Percentiles rank a stretch among this genome's conserved stretches.
Evolutionary conservation across 2,888 invertebrate species (phyloP).

Genomic region (Pristionchus arcanus): DNA sequence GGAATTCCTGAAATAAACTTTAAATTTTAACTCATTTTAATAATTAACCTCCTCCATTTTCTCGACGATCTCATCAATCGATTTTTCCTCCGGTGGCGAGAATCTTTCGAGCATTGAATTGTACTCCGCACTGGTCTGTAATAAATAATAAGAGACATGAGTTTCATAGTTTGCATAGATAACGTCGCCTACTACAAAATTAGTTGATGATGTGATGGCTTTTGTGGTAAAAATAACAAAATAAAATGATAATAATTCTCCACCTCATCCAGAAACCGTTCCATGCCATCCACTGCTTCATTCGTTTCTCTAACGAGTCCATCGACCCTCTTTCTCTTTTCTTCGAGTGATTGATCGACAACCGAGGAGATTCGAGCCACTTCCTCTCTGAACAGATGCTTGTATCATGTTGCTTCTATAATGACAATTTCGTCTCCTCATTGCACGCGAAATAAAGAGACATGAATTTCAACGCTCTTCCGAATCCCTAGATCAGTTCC

Average conservation of each 20-base stretch:
- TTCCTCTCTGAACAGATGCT: slow-evolving; percentile 51
- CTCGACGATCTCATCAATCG: slow-evolving; percentile 54
- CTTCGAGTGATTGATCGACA: slow-evolving; percentile 4
- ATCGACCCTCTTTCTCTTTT: slow-evolving; percentile 18
- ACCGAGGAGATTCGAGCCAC: slow-evolving; percentile 16
- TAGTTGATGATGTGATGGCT: no score
- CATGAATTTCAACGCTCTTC: background rate
- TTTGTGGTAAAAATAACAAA: background rate
- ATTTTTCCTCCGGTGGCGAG: slow-evolving; percentile 55
- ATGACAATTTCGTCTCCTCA: no score
- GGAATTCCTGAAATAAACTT: slow-evolving; percentile 26
- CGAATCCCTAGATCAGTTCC: background rate
- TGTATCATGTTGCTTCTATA: no score
- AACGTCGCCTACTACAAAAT: background rate
- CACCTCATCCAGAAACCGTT: slow-evolving; percentile 39
- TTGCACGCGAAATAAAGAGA: background rate
- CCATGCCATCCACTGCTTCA: background rate
- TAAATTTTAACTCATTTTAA: background rate
- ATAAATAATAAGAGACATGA: background rate
- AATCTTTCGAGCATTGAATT: slow-evolving; percentile 56
- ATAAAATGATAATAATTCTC: no score
- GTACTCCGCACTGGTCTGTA: slow-evolving; percentile 50
- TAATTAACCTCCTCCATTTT: slow-evolving; percentile 53
- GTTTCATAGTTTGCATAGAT: background rate
- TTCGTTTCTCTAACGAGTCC: slow-evolving; percentile 28